Base-by-base conservation (phyloP, 2,113 vertebrate genomes). In the Neodontobutis hainanensis region DNA sequence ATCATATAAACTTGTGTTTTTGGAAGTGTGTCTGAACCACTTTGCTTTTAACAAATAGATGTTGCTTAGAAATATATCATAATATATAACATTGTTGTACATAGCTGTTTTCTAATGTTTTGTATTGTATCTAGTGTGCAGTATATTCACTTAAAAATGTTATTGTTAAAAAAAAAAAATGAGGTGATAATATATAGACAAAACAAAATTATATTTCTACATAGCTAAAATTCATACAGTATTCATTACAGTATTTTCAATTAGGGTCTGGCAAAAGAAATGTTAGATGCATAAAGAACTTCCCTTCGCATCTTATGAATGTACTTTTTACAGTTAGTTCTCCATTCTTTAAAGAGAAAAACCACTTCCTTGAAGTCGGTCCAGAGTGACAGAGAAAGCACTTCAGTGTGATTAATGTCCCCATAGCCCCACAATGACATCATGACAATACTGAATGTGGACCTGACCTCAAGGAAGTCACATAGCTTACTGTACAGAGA, bases 381-480 rank as follows among this genome's bases (percentile, higher is more conserved):
- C 47, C 53, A 77, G 50, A 14, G 73, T 14, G 49, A 62, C 43
- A 5, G 35, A 46, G 56, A 27, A 59, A 59, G 4, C 53, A 53
- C 15, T 65, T 19, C 61, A 12, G 57, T 10, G 61, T 68, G 69
- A 83, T 65, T 59, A 64, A 80, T 64, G 65, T 66, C 42, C 61
- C 42, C 67, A 45, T 60, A 10, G 32, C n/a, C 40, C 7, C 8
- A n/a, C 5, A 48, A 11, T 70, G 67, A 74, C 47, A 68, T 75
- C 73, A 75, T 52, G 19, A 69, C 42, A 43, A 58, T 6, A 47
- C 36, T 0, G 36, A 52, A 36, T 11, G n/a, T 2, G 5, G 16
- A 27, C 38, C 19, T 45, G 42, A 78, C 73, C 60, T 58, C 27
- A 1, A 43, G 15, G 14, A 91, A 90, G 87, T 91, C 66, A 82